Percentiles rank a stretch among this genome's conserved stretches.
Evolutionary conservation across 2,888 invertebrate genomes (phyloP).

Genomic region (Vanessa cardui): DNA sequence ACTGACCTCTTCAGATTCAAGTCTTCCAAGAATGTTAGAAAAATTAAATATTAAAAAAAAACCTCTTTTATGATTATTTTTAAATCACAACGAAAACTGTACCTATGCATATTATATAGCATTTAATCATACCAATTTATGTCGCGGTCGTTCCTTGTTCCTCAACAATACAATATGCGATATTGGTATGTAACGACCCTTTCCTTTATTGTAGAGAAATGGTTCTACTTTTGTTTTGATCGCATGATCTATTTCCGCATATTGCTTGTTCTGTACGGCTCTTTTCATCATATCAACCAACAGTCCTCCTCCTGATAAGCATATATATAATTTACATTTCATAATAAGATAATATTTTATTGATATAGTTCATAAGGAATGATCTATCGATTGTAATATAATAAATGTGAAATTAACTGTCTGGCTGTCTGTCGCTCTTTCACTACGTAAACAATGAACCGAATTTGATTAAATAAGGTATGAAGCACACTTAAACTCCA

Average conservation of each 20-base stretch:
- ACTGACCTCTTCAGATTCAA: too few relatives aligned
- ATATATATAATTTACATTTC: not conserved
- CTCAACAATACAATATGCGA: conserved; percentile 93
- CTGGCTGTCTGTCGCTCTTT: too few relatives aligned
- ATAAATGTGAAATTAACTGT: too few relatives aligned
- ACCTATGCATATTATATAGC: not conserved
- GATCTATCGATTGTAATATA: too few relatives aligned
- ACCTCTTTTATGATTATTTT: too few relatives aligned
- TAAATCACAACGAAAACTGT: not conserved
- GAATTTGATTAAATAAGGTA: too few relatives aligned
- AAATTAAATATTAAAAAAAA: too few relatives aligned
- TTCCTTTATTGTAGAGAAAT: conserved; percentile 96
- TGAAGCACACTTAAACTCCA: too few relatives aligned
- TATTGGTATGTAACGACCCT: conserved; percentile 94
- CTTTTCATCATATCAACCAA: conserved; percentile 96
- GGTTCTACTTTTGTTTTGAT: conserved; percentile 95
- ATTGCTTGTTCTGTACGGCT: conserved; percentile 94
- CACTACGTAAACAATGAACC: too few relatives aligned
- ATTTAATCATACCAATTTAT: conserved; percentile 85
- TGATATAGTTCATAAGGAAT: too few relatives aligned
- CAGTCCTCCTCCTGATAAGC: conserved; percentile 90
- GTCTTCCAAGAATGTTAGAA: too few relatives aligned
- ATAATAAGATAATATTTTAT: not conserved
- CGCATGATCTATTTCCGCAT: conserved; percentile 95
- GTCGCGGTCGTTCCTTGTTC: conserved; percentile 92